Base-by-base conservation (phyloP, 2,797 vertebrate species). In the Acanthis flammea region DNA sequence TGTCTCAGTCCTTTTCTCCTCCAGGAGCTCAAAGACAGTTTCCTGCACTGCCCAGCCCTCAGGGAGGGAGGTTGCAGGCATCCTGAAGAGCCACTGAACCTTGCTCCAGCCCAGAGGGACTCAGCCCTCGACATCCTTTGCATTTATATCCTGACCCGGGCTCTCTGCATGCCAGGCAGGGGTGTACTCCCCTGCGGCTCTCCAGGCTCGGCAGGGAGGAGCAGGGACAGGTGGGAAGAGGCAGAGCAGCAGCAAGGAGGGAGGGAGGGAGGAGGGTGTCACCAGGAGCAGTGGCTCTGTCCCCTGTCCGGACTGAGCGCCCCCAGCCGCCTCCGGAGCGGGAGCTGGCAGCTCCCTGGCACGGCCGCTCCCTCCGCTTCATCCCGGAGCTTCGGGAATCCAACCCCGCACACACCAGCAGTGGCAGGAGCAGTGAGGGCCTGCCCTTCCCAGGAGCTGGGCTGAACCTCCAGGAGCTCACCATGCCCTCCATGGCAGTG, bases 1-100 rank as follows among this genome's bases (percentile, higher is more conserved):
- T 37, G 19, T 45, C 71, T 81, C 71, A 18, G 30, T 54, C 31
- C 30, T 86, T 94, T 82, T 63, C 82, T 94, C 53, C 77, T 85
- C 39, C 18, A 80, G 57, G 57, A 86, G 37, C 54, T 75, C 61
- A 31, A 70, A 83, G 76, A 58, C 28, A 45, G 53, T 47, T 80
- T 50, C 25, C 5, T 21, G 48, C 31, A 13, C 21, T 44, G 54
- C 58, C 31, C 74, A 67, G 48, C 51, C 73, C 71, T 27, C 33
- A 7, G 60, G 77, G 65, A 55, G 45, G 42, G 27, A 74, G 47
- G 39, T 37, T 93, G 57, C 57, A 77, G 23, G 37, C 48, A 48
- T 71, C 82, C 50, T 65, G 35, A 44, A 72, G 63, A 92, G 68
- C 70, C 53, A 15, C 65, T 44, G 85, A 83, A 55, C 90, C 84